Conservation (phyloP, 2,113 vertebrate species). For the Caranx ignobilis region DNA sequence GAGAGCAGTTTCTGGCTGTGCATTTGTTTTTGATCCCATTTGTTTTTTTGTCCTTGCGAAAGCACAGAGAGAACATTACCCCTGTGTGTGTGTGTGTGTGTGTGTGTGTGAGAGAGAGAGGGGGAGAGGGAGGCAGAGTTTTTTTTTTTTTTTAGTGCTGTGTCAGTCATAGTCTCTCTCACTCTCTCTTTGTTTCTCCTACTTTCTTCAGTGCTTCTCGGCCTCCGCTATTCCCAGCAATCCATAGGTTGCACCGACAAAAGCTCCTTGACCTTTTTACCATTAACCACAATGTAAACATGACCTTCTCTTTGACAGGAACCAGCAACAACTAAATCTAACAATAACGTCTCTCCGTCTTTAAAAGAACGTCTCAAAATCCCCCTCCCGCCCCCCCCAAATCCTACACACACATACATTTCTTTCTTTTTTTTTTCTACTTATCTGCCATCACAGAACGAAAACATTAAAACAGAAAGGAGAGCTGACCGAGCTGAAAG, state of each 20-base stretch:
- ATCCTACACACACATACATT: constrained; percentile 40
- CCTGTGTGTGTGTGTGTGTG: neutral
- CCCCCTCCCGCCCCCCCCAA: neutral
- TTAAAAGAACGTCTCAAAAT: constrained; percentile 64
- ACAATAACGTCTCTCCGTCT: constrained; percentile 60
- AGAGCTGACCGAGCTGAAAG: constrained; percentile 60
- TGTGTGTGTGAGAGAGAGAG: neutral
- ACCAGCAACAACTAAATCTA: constrained; percentile 74
- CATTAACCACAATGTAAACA: constrained; percentile 76
- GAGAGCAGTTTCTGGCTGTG: constrained; percentile 29
- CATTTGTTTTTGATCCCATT: constrained; percentile 43
- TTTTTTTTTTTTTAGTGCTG: constrained; percentile 15
- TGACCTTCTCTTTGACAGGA: constrained; percentile 72
- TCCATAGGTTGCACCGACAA: constrained; percentile 86
- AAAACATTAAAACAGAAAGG: constrained; percentile 75
- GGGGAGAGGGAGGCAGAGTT: neutral
- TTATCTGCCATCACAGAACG: constrained; percentile 61
- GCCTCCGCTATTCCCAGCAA: constrained; percentile 74
- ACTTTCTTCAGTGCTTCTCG: constrained; percentile 38
- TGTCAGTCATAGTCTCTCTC: constrained; percentile 38
- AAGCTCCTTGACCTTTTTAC: constrained; percentile 69
- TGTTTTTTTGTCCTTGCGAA: neutral
- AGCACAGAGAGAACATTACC: constrained; percentile 27
- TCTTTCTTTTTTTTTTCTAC: constrained; percentile 37
- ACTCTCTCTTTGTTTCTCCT: constrained; percentile 35